These are phyloP conservation scores for Emydoidea blandingii DNA, from an alignment of 2,797 vertebrate species.

Conservation along the genomic window DNA sequence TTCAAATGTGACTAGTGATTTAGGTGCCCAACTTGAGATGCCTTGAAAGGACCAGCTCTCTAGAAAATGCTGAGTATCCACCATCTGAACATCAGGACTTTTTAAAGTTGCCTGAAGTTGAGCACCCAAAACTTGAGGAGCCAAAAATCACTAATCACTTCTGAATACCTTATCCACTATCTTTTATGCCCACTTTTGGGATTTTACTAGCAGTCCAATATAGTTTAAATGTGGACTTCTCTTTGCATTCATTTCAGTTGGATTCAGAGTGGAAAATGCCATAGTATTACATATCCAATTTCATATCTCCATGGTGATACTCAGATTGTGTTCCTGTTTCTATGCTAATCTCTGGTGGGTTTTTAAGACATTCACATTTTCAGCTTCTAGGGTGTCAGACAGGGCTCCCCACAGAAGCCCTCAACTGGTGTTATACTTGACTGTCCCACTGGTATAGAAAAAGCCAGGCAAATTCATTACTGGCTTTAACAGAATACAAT, in stretches of 20 bases:
- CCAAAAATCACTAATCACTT: not conserved
- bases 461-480: not conserved
- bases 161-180: not conserved
- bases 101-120: not conserved
- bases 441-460: rapidly evolving
- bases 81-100: not conserved
- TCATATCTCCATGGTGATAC: not conserved
- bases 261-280: not conserved
- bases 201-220: not conserved
- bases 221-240: not conserved
- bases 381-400: not conserved
- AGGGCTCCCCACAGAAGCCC: not conserved
- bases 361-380: not conserved
- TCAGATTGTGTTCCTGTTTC: not conserved
- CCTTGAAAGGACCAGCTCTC: not conserved
- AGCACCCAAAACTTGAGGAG: not conserved
- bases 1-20: not conserved
- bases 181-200: not conserved
- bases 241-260: not conserved
- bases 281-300: not conserved
- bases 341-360: not conserved
- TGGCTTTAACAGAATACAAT: not conserved
- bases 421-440: not conserved
- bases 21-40: not conserved
- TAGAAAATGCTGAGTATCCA: not conserved